Base-by-base conservation (phyloP, 2,113 vertebrate genomes). In the Merops nubicus region DNA sequence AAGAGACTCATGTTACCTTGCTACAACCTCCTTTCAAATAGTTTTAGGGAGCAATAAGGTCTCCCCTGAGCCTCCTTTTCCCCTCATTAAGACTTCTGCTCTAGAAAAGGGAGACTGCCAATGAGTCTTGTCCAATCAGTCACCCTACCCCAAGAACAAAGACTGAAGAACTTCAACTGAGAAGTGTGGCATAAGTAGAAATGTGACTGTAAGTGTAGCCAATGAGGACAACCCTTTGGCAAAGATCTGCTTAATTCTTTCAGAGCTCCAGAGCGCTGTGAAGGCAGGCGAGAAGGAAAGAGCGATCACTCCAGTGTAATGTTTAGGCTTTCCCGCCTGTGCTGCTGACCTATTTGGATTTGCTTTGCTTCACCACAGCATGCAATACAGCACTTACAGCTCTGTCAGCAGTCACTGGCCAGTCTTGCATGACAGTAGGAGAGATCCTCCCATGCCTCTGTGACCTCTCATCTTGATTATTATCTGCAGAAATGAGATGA, bases 401-500 rank as follows among this genome's bases (percentile, higher is more conserved):
- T 87, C 57, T 53, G 65, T 82, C 77, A 93, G 82, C 76, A 65
- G 59, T n/a, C n/a, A 42, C 38, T 48, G 62, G 59, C 31, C 64
- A 65, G 77, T 69, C 70, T 78, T 88, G 72, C 10, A 0, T 84
- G 74, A 57, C 69, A 70, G 63, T 29, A 95, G 53, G 25, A 96
- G 40, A 68, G 50, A 93, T 22, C 45, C 29, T 94, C 81, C 64
- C 81, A 75, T 34, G n/a, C 19, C 16, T 80, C 77, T 88, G 42
- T 91, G 69, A 95, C 74, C 53, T 85, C 76, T 70, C 48, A 42
- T 34, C 36, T 92, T 91, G 91, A 50, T 91, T 78, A 57, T 65
- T 91, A 77, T 84, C 75, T 82, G 14, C 53, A 93, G 42, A 65
- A 96, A 94, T 88, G 68, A 93, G 70, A 86, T 88, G 79, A 95